Base-by-base conservation (phyloP, 2,797 vertebrate genomes). In the Enteromius argenteus region DNA sequence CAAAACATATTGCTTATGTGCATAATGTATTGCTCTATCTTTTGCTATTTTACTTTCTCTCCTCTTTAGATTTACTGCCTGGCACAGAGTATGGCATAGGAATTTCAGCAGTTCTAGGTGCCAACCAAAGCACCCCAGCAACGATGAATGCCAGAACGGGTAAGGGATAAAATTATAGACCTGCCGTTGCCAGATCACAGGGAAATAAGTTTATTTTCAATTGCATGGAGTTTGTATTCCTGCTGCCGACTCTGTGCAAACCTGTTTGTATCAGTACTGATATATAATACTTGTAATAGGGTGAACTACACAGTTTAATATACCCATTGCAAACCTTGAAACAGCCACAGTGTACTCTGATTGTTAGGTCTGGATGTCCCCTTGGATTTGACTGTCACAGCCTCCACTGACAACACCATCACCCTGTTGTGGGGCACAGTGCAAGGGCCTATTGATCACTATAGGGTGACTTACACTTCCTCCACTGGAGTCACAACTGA, bases 111-210 rank as follows among this genome's bases (percentile, higher is more conserved):
- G 80, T 97, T 88, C 95, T 96, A 92, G 96, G 93, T 35, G 93
- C 88, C 74, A 97, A 98, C 90, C 97, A 98, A 92, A 99, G 98
- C 0, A 93, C 96, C 37, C 97, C 98, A 0, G 97, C 97, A 0
- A 99, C 98, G 64, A 97, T 99, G 97, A 99, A 99, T 0, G 97
- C 98, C 85, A 96, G 98, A 86, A 99, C 98, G 0, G 97, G 98
- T 99, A 88, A 97, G 96, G 83, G 30, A 84, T 79, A 85, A 39
- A 21, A 68, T 66, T 23, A 74, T 76, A 14, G n/a, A n/a, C 14
- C 7, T 17, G 7, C 35, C 4, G 4, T 60, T 76, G 39, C 39
- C 23, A 85, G 35, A 46, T 46, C 37, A 56, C 7, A 35, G 23
- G 53, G 21, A 84, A 46, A 39, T 51, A 30, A 2, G 23, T 67